These are phyloP conservation scores for Tenebrio molitor DNA, from an alignment of 1,140 invertebrate species.

Conservation along the genomic window DNA sequence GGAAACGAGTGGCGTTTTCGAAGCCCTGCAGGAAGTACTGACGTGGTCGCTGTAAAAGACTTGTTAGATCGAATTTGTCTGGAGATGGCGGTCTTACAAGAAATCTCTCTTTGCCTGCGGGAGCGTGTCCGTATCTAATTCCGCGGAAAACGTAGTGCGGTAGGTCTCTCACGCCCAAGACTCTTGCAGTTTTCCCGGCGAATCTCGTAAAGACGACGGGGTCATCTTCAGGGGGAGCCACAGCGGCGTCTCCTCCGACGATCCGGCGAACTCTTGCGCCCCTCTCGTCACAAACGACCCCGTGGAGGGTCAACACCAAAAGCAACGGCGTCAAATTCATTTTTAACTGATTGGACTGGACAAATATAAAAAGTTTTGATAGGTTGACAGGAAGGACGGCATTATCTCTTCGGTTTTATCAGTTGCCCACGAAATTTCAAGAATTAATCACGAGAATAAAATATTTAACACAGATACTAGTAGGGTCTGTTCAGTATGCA, in stretches of 20 bases:
- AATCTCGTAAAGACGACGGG: slow-evolving; percentile 72
- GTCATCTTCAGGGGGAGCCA: slow-evolving; percentile 72
- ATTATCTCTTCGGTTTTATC: slow-evolving; percentile 19
- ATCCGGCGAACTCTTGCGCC: slow-evolving; percentile 68
- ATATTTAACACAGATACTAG: no score
- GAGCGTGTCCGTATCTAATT: slow-evolving; percentile 80
- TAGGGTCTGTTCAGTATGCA: no score
- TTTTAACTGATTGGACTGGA: not conserved
- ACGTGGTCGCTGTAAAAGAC: slow-evolving; percentile 66
- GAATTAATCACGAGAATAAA: no score
- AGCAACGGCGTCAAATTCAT: slow-evolving; percentile 12
- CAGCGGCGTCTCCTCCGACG: slow-evolving; percentile 71
- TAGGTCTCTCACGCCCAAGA: slow-evolving; percentile 69
- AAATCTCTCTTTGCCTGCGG: slow-evolving; percentile 76
- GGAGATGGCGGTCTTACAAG: slow-evolving; percentile 69
- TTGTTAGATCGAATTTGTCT: not conserved
- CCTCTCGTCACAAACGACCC: slow-evolving; percentile 35
- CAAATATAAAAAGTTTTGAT: slow-evolving; percentile 22
- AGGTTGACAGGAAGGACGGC: slow-evolving; percentile 26
- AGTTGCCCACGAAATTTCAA: not conserved
- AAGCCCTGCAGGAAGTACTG: slow-evolving; percentile 70
- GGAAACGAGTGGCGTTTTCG: slow-evolving; percentile 69
- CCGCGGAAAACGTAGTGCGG: slow-evolving; percentile 75
- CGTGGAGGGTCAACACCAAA: not conserved
- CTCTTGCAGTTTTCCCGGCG: slow-evolving; percentile 68